phyloP scores from a whole-genome alignment of 2,797 vertebrate species.

The Falco naumanni region DNA sequence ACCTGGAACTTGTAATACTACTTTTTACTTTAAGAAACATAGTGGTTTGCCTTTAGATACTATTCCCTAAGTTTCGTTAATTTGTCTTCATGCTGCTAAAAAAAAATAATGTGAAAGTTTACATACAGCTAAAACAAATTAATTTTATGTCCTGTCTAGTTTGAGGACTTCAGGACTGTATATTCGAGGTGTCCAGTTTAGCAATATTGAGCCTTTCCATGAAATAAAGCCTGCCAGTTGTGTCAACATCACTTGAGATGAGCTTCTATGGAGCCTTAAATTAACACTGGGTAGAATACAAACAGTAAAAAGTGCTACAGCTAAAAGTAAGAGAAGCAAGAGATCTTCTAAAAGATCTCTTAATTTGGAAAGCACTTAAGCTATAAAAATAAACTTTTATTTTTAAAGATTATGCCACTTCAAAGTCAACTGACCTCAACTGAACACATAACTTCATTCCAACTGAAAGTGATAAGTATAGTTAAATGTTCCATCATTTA shows the following conservation, averaged over 20 bases:
- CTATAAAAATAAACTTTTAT: neutral
- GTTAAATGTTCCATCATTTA: neutral
- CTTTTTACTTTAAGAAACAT: neutral
- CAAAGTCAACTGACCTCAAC: neutral
- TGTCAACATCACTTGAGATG: neutral
- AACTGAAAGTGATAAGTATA: neutral
- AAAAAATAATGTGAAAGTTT: neutral
- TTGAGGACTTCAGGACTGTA: neutral
- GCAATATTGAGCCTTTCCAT: neutral
- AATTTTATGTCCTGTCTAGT: neutral
- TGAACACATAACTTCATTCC: neutral
- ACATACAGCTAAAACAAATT: neutral
- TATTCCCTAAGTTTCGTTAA: neutral
- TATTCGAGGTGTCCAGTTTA: neutral
- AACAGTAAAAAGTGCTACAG: neutral
- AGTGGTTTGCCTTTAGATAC: neutral
- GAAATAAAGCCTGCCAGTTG: neutral
- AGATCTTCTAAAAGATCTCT: neutral
- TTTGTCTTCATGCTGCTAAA: neutral
- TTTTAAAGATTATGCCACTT: conserved; percentile 2
- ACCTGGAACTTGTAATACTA: neutral
- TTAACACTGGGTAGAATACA: neutral
- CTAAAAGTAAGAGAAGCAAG: neutral
- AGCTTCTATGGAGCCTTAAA: neutral
- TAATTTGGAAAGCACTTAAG: neutral